A percentile compares a stretch with the other conserved stretches of the same genome.
These are phyloP conservation scores for Drosophila colorata DNA, from an alignment of 2,888 invertebrate genomes.

Conservation along the genomic window DNA sequence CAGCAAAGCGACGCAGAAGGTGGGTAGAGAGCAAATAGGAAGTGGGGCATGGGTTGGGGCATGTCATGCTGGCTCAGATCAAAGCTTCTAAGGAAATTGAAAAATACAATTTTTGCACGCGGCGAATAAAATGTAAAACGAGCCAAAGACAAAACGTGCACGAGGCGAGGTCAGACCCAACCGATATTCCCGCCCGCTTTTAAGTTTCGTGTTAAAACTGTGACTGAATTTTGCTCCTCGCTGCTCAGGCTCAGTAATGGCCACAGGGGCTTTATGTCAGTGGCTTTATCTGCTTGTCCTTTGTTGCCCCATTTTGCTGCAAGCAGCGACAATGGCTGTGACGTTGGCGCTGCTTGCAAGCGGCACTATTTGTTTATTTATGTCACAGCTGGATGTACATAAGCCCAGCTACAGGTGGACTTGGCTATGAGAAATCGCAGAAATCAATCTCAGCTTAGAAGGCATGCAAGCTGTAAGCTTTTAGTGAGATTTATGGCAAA, in stretches of 20 bases:
- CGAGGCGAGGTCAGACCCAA: conserved; percentile 18
- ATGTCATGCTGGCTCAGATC: conserved; percentile 55
- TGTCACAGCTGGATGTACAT: conserved; percentile 58
- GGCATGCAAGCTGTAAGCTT: neutral
- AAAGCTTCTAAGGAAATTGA: conserved; percentile 73
- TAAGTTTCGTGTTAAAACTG: neutral
- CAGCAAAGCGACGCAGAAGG: conserved; percentile 2
- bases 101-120: conserved; percentile 59
- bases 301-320: conserved; percentile 51
- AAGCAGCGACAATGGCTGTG: conserved; percentile 23
- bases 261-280: conserved; percentile 51
- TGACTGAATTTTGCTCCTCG: neutral
- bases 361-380: conserved; percentile 64
- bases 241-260: conserved; percentile 32
- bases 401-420: conserved; percentile 36
- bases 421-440: conserved; percentile 16
- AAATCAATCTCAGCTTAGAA: neutral
- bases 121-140: conserved; percentile 39
- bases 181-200: neutral
- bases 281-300: conserved; percentile 46
- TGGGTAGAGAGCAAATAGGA: neutral
- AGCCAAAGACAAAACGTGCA: conserved; percentile 22
- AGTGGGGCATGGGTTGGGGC: neutral
- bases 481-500: neutral
- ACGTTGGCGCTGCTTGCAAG: conserved; percentile 27